Evolutionary conservation across 2,113 vertebrate genomes (phyloP).

Genomic region (Tor tambroides): DNA sequence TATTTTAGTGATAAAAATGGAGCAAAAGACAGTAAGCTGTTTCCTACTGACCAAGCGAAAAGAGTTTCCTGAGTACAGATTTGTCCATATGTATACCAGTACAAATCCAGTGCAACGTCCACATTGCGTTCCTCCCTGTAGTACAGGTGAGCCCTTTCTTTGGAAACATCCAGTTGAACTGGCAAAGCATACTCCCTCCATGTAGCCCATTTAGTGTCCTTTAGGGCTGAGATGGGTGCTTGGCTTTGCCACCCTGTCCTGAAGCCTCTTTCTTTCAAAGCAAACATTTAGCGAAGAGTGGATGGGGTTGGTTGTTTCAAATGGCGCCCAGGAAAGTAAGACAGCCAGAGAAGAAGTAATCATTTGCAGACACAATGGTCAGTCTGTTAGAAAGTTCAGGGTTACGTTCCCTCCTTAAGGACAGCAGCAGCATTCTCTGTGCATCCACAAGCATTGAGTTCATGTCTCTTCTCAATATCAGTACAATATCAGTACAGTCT

Average conservation of each 20-base stretch:
- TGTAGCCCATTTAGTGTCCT: constrained; percentile 14
- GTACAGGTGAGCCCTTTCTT: not conserved
- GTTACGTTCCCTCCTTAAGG: not conserved
- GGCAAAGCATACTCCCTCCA: constrained; percentile 10
- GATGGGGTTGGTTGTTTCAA: constrained; percentile 4
- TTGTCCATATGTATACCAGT: constrained; percentile 33
- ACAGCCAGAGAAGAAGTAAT: constrained; percentile 16
- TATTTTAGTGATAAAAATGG: not conserved
- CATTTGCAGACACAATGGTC: not conserved
- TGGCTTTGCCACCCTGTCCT: not conserved
- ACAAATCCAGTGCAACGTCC: constrained; percentile 30
- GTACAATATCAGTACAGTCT: too few relatives aligned
- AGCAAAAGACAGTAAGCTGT: not conserved
- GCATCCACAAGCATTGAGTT: constrained; percentile 43
- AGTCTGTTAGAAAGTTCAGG: constrained; percentile 34
- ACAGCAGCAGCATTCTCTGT: constrained; percentile 41
- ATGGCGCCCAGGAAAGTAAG: not conserved
- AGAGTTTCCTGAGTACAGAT: constrained; percentile 30
- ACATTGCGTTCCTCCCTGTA: constrained; percentile 1
- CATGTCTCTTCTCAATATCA: constrained; percentile 25
- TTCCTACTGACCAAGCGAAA: constrained; percentile 3
- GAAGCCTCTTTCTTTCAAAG: constrained; percentile 31
- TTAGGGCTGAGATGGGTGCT: not conserved
- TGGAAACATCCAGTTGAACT: constrained; percentile 1
- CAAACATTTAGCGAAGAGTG: constrained; percentile 30